Evolutionary conservation across 2,888 invertebrate species (phyloP).

Genomic region (Reticulitermes lucifugus): DNA sequence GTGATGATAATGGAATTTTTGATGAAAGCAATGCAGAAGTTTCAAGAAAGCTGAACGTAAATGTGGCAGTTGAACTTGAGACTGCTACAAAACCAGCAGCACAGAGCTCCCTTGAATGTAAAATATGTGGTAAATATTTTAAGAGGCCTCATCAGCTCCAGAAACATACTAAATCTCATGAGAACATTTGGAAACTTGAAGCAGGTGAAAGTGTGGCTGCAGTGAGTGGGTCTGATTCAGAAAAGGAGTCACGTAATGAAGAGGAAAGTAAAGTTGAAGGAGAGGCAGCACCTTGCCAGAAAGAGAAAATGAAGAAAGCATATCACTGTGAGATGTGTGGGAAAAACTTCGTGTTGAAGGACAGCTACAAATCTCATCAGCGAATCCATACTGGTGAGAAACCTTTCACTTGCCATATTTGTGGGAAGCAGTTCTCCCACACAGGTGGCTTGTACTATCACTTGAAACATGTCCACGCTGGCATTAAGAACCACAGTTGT

Average conservation of each 20-base stretch:
- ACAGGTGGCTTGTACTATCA: slow-evolving; percentile 71
- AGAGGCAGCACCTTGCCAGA: not conserved
- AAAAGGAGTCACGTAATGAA: not conserved
- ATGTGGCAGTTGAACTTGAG: not conserved
- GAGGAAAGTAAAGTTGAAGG: not conserved
- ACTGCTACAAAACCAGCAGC: not conserved
- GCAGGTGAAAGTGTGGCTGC: not conserved
- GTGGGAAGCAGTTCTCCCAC: slow-evolving; percentile 75
- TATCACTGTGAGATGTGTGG: slow-evolving; percentile 41
- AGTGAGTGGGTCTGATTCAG: not conserved
- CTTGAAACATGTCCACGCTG: slow-evolving; percentile 65
- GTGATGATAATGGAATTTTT: not conserved
- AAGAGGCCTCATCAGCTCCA: not conserved
- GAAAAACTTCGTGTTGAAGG: slow-evolving; percentile 43
- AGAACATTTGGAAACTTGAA: not conserved
- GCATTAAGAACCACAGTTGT: slow-evolving; percentile 66
- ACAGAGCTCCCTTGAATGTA: not conserved
- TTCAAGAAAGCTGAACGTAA: not conserved
- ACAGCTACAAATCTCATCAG: slow-evolving; percentile 61
- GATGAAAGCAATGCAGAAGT: not conserved
- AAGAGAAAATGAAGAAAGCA: not conserved
- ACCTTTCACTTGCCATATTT: slow-evolving; percentile 74
- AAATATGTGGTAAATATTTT: slow-evolving; percentile 22
- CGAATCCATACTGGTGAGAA: slow-evolving; percentile 69
- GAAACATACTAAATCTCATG: slow-evolving; percentile 12